Evolutionary conservation across 2,888 invertebrate genomes (phyloP).

Genomic region (Agrotis puta): DNA sequence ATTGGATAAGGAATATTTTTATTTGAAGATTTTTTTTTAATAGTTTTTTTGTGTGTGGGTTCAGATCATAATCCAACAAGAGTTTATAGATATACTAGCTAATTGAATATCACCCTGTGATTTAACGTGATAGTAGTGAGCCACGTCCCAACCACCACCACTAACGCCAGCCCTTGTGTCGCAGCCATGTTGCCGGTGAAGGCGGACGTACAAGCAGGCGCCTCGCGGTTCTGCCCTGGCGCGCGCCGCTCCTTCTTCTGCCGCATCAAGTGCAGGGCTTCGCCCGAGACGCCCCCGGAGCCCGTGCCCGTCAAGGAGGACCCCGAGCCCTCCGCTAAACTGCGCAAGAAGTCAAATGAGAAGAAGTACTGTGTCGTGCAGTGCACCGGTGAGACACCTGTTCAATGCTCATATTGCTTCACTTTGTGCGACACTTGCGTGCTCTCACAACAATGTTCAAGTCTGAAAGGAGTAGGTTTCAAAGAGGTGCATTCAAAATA

Average conservation of each 20-base stretch:
- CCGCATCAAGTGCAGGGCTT: conserved; percentile 95
- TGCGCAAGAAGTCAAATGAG: conserved; percentile 93
- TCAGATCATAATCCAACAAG: no score
- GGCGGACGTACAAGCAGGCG: conserved; percentile 95
- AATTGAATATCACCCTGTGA: neutral
- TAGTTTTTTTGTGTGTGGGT: no score
- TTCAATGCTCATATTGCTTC: no score
- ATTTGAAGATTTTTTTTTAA: no score
- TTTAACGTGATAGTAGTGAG: no score
- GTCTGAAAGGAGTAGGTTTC: no score
- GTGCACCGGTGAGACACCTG: conserved; percentile 93
- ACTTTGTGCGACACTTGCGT: no score
- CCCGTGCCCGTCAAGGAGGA: conserved; percentile 93
- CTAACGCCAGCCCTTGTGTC: neutral
- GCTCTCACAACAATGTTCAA: no score
- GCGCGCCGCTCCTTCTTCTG: conserved; percentile 98
- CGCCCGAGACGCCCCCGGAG: conserved; percentile 66
- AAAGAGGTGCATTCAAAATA: no score
- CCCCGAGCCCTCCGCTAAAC: conserved; percentile 91
- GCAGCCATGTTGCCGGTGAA: conserved; percentile 97
- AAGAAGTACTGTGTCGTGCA: conserved; percentile 97
- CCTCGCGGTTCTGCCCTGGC: conserved; percentile 96
- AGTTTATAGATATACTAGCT: neutral
- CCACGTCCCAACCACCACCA: no score
- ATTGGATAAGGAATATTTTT: no score